phyloP scores from a whole-genome alignment of 1,140 invertebrate genomes.

The Temnothorax longispinosus region DNA sequence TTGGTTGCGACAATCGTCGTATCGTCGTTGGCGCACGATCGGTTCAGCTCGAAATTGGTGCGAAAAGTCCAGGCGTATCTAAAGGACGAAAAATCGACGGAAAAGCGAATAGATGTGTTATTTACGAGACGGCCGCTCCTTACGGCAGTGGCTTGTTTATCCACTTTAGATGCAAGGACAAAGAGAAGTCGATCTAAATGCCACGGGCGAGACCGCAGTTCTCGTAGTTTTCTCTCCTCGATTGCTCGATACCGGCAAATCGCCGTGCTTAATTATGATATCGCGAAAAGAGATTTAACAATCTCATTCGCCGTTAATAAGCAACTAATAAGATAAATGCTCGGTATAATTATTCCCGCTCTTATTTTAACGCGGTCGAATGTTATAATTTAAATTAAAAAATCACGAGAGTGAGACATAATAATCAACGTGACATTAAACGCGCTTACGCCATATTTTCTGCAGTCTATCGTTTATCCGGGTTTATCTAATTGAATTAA shows the following conservation, averaged over 20 bases:
- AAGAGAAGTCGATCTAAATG: constrained; percentile 43
- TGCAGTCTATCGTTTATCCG: background rate
- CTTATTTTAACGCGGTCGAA: background rate
- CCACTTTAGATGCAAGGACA: constrained; percentile 41
- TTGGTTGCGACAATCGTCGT: background rate
- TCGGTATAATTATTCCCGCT: constrained; percentile 14
- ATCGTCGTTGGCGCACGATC: background rate
- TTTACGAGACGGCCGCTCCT: background rate
- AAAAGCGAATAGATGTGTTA: constrained; percentile 13
- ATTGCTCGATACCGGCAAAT: constrained; percentile 24
- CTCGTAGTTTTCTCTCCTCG: constrained; percentile 30
- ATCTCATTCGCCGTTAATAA: constrained; percentile 27
- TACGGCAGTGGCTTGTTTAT: constrained; percentile 32
- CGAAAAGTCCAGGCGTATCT: background rate
- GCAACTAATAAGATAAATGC: background rate
- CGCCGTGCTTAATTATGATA: constrained; percentile 47
- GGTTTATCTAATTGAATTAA: constrained; percentile 9
- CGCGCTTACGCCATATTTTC: background rate
- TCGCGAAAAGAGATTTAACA: constrained; percentile 6
- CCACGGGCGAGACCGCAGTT: constrained; percentile 24
- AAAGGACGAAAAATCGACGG: background rate
- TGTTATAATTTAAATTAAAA: background rate
- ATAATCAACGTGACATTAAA: background rate
- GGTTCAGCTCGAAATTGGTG: background rate
- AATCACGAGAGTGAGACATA: background rate